Conservation (phyloP, 2,113 vertebrate species). For the Cnemophilus loriae region DNA sequence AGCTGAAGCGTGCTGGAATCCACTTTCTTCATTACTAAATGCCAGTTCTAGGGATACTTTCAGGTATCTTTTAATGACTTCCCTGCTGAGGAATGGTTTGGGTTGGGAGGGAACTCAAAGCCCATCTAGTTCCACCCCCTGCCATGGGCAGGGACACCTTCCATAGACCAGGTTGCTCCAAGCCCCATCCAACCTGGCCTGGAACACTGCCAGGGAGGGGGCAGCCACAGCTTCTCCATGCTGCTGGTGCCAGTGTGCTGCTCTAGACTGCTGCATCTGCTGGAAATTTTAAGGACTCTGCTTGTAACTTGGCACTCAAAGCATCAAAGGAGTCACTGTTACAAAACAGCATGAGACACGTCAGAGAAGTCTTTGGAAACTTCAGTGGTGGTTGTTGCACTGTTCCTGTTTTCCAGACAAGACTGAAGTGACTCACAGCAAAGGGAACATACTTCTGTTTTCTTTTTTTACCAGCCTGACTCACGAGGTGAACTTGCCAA, state of each 20-base stretch:
- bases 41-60: not conserved
- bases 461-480: constrained; percentile 10
- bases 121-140: not conserved
- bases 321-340: not conserved
- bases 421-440: not conserved
- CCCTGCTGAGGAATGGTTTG: not conserved
- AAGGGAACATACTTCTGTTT: not conserved
- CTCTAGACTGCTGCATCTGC: not conserved
- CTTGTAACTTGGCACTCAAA: not conserved
- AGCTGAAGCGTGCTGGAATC: not conserved
- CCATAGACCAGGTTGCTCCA: not conserved
- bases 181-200: accelerated
- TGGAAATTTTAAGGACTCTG: not conserved
- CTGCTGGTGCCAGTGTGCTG: not conserved
- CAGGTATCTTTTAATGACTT: not conserved
- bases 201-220: not conserved
- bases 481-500: not conserved
- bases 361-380: not conserved
- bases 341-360: not conserved
- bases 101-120: not conserved
- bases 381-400: not conserved
- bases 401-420: not conserved
- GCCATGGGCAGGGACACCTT: not conserved
- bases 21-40: not conserved
- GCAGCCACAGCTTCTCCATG: not conserved